Evolutionary conservation across 1,140 invertebrate genomes (phyloP).

Genomic region (Cataglyphis hispanica): DNA sequence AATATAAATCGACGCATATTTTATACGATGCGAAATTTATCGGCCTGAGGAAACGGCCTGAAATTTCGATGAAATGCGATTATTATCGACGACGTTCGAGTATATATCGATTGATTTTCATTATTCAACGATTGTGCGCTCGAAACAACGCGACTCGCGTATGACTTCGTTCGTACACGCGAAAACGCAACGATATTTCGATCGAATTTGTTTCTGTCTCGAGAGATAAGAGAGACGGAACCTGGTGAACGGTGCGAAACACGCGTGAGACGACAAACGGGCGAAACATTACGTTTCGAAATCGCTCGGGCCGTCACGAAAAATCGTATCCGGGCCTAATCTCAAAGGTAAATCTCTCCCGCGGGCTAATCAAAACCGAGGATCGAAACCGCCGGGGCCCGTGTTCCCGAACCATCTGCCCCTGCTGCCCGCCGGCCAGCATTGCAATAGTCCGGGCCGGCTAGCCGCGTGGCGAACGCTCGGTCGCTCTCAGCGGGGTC

Average conservation of each 20-base stretch:
- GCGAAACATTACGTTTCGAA: conserved; percentile 46
- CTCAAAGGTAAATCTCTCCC: conserved; percentile 80
- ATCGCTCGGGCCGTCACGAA: conserved; percentile 58
- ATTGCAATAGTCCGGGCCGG: conserved; percentile 70
- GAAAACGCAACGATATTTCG: conserved; percentile 17
- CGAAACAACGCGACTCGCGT: not conserved
- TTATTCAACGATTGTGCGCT: not conserved
- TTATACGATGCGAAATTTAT: conserved; percentile 70
- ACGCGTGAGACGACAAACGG: conserved; percentile 17
- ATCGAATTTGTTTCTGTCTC: conserved; percentile 36
- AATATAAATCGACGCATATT: conserved; percentile 78
- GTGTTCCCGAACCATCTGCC: conserved; percentile 81
- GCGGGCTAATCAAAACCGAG: conserved; percentile 77
- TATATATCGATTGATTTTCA: conserved; percentile 22
- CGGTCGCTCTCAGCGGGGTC: conserved; percentile 63
- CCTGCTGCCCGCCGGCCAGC: conserved; percentile 61
- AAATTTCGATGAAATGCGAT: conserved; percentile 15
- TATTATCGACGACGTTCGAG: not conserved
- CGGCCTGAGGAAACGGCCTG: not conserved
- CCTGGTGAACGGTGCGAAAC: not conserved
- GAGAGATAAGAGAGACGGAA: conserved; percentile 30
- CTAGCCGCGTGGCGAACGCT: conserved; percentile 53
- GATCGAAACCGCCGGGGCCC: conserved; percentile 70
- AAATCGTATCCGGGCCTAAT: conserved; percentile 73
- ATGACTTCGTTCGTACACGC: conserved; percentile 10